These are phyloP conservation scores for Prunella strophiata DNA, from an alignment of 2,797 vertebrate species.

Conservation along the genomic window DNA sequence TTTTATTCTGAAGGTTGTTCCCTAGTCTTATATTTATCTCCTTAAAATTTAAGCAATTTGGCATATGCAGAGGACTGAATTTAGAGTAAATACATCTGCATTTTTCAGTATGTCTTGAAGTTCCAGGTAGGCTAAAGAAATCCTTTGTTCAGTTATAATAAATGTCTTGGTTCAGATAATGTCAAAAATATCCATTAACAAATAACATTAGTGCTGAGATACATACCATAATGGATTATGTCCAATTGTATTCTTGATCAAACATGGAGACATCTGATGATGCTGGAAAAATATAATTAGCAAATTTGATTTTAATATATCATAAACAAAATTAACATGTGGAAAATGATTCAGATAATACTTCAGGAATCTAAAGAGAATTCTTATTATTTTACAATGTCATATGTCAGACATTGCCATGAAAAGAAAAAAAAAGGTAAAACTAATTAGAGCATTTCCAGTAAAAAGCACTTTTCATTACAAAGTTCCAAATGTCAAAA, in stretches of 20 bases:
- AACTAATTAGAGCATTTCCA: conserved; percentile 17
- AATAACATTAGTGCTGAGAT: not conserved
- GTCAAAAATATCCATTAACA: not conserved
- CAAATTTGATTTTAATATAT: conserved; percentile 10
- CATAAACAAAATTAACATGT: not conserved
- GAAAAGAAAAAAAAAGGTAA: not conserved
- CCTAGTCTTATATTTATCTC: not conserved
- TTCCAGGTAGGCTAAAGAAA: not conserved
- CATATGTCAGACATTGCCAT: not conserved
- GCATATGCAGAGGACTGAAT: not conserved
- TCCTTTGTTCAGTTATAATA: not conserved
- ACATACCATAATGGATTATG: not conserved
- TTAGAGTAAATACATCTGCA: not conserved
- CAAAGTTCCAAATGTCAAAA: conserved; percentile 8
- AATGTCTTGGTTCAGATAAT: not conserved
- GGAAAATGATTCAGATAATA: not conserved
- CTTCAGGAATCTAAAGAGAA: not conserved
- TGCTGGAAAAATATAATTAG: conserved; percentile 4
- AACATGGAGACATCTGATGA: not conserved
- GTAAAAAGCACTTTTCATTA: not conserved
- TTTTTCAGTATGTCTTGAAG: not conserved
- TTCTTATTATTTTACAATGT: not conserved
- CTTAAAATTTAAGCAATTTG: not conserved
- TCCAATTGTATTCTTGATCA: not conserved
- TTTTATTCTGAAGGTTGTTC: not conserved